These are phyloP conservation scores for Syritta pipiens DNA, from an alignment of 2,888 invertebrate species.

Conservation along the genomic window DNA sequence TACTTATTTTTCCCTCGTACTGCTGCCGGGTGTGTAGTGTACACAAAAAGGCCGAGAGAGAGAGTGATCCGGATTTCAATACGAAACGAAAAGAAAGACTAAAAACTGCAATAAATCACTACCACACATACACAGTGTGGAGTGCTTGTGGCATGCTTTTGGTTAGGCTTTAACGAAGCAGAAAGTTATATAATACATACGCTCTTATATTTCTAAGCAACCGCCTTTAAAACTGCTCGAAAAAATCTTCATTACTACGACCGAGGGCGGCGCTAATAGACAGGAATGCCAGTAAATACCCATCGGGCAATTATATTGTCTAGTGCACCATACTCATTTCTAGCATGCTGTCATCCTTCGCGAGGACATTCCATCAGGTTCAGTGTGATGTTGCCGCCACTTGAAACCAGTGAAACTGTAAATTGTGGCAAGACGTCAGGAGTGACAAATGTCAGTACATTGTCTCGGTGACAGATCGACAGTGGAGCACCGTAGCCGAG, in stretches of 20 bases:
- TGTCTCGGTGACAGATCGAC: constrained; percentile 15
- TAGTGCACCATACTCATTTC: too few relatives aligned
- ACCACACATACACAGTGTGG: background rate
- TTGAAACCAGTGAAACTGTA: constrained; percentile 1
- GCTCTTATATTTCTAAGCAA: too few relatives aligned
- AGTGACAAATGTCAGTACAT: constrained; percentile 17
- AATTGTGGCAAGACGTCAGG: constrained; percentile 12
- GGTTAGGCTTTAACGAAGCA: constrained; percentile 3
- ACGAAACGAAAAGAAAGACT: constrained; percentile 3
- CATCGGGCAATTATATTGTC: too few relatives aligned
- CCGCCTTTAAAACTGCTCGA: too few relatives aligned
- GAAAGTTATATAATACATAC: too few relatives aligned
- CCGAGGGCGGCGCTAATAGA: too few relatives aligned
- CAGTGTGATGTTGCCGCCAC: too few relatives aligned
- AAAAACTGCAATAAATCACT: constrained; percentile 21
- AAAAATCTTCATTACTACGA: too few relatives aligned
- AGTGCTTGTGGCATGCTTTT: too few relatives aligned
- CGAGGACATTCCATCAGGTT: too few relatives aligned
- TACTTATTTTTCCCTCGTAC: background rate
- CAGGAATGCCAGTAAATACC: too few relatives aligned
- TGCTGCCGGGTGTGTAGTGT: constrained; percentile 1
- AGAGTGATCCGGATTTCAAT: constrained; percentile 26
- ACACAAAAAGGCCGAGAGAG: background rate
- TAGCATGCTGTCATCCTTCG: too few relatives aligned
- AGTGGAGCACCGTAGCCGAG: background rate